Base-by-base conservation (phyloP, 2,888 invertebrate species). In the Leptura quadrifasciata region DNA sequence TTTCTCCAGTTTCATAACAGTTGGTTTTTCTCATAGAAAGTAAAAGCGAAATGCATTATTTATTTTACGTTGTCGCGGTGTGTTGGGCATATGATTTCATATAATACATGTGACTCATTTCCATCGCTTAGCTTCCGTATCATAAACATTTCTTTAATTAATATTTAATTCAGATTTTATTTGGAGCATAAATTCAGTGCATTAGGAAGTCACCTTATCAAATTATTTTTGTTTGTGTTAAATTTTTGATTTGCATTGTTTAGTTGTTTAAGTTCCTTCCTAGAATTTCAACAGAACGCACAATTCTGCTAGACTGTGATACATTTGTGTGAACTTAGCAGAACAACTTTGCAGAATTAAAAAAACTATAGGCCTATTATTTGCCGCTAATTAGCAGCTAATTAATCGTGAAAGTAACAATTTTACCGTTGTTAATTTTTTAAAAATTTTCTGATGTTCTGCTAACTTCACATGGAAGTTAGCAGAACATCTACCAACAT, bases 21-120 rank as follows among this genome's bases (percentile, higher is more conserved):
- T 17, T 31, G 20, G 61, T 63, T 70, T 67, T 75, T 71, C 10
- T 39, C 24, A 24, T 68, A 27, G 67, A 77, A 77, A 71, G 77
- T 75, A 76, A 71, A 78, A 76, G 78, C 71, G 54, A 69, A 65
- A 73, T 74, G 67, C 61, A 74, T 74, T 74, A 58, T 60, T 67
- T 67, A 67, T 60, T 73, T 67, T 61, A 68, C 73, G 24, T 67
- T 60, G 60, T 47, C 47, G 47, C 47, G 47, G 4, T 74, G 61
- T 57, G 24, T 67, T 47, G 47, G 24, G 54, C 39, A 39, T 27
- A 12, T 18, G 18, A 27, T 24, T 61, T 61, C 60, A 58, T 61
- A 35, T 65, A 55, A 55, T 31, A 17, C 27, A 27, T 57, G 55
- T 10, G 39, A 3, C 47, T n/a, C 47, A 47, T 47, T n/a, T 47